Evolutionary conservation across 30 jellyfish, hydroid and myxozoan species (phyloP).

Genomic region (Clytia hemisphaerica): DNA sequence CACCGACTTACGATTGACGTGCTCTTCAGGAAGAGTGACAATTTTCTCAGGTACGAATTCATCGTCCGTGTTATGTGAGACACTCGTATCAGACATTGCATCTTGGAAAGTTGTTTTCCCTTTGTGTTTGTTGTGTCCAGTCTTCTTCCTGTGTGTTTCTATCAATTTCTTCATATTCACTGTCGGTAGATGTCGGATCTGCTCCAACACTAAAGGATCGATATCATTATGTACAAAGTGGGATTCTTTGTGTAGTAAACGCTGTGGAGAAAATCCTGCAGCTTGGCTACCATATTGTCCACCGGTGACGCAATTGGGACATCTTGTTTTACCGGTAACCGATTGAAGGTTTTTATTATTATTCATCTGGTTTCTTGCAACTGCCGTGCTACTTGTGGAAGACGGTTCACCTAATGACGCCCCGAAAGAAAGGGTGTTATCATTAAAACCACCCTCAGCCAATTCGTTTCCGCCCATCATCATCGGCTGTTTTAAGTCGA

Average conservation of each 20-base stretch:
- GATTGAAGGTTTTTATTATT: too few species aligned
- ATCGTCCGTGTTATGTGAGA: not conserved
- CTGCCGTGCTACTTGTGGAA: not conserved
- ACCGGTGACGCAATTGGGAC: too few species aligned
- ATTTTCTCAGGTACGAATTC: slow-evolving; percentile 6
- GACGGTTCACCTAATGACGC: not conserved
- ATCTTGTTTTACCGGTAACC: too few species aligned
- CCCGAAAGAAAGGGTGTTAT: too few species aligned
- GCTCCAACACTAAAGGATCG: not conserved
- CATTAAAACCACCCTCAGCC: too few species aligned
- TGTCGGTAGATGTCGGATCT: not conserved
- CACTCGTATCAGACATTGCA: slow-evolving; percentile 4
- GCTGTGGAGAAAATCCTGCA: too few species aligned
- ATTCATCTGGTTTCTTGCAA: too few species aligned
- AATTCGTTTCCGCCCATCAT: too few species aligned
- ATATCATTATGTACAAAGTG: not conserved
- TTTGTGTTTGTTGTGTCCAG: too few species aligned
- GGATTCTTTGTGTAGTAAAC: not conserved
- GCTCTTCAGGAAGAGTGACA: not conserved
- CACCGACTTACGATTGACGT: too few species aligned
- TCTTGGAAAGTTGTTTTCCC: too few species aligned
- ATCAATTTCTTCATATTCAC: not conserved
- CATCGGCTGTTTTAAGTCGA: slow-evolving; percentile 23
- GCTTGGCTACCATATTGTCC: too few species aligned
- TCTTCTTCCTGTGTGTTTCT: not conserved